Evolutionary conservation across 2,113 vertebrate species (phyloP).

Genomic region (Mesembrinibis cayennensis): DNA sequence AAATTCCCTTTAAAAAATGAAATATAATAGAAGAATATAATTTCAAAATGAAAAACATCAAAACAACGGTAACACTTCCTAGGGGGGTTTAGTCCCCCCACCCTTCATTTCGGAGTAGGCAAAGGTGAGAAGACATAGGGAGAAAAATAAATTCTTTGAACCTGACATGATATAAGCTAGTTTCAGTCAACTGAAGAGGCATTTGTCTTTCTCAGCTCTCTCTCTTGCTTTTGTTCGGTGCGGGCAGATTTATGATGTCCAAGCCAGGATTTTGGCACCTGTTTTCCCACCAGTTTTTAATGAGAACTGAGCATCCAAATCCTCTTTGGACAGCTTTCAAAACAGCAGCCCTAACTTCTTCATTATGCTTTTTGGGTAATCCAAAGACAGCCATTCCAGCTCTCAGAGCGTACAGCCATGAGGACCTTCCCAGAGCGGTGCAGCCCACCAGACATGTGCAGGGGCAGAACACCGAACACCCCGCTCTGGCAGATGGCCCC

Average conservation of each 20-base stretch:
- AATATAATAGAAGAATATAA: neutral
- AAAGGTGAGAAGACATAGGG: neutral
- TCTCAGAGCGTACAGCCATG: fast-evolving
- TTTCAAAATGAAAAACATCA: neutral
- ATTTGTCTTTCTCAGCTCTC: neutral
- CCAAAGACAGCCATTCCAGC: neutral
- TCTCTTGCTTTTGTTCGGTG: neutral
- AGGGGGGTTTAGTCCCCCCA: fast-evolving
- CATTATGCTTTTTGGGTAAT: neutral
- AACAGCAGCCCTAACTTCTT: neutral
- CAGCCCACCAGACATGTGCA: fast-evolving
- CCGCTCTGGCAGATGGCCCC: neutral
- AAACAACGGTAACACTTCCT: neutral
- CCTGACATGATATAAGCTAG: neutral
- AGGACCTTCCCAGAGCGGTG: neutral
- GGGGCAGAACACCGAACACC: fast-evolving
- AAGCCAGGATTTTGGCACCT: neutral
- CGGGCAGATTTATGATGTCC: neutral
- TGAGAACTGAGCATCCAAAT: neutral
- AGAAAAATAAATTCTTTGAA: neutral
- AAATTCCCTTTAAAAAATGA: neutral
- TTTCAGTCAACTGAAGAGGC: neutral
- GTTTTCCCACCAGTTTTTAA: neutral
- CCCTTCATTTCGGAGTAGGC: neutral
- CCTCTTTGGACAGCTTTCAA: neutral